Percentiles rank a stretch among this genome's conserved stretches.
phyloP scores from a whole-genome alignment of 2,113 vertebrate genomes.

The Todiramphus saurophagus region DNA sequence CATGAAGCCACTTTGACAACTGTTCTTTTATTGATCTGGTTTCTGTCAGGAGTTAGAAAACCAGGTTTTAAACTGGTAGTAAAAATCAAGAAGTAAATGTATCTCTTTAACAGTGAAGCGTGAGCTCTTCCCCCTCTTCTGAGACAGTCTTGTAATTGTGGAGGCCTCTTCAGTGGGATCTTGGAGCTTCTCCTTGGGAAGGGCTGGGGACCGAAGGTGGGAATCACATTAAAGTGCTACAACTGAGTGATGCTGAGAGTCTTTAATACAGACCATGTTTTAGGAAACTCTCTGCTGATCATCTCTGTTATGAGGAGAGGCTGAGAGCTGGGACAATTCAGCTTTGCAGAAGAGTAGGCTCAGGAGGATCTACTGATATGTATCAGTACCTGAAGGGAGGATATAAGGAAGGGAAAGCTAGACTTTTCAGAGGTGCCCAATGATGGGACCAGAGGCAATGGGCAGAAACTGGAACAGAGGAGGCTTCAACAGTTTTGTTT shows the following conservation, averaged over 20 bases:
- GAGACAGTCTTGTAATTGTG: neutral
- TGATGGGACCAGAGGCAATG: neutral
- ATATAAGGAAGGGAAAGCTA: neutral
- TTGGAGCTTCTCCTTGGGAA: neutral
- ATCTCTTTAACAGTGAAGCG: neutral
- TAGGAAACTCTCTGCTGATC: neutral
- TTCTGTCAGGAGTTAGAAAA: neutral
- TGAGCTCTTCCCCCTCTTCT: neutral
- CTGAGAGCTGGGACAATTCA: neutral
- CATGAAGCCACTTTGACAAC: accelerated
- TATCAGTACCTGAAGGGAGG: neutral
- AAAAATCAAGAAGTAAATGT: neutral
- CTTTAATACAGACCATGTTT: accelerated
- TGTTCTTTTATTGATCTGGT: accelerated
- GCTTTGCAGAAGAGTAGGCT: neutral
- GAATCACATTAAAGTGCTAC: accelerated
- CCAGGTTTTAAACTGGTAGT: accelerated
- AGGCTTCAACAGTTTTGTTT: accelerated
- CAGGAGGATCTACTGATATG: accelerated
- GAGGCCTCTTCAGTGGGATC: neutral
- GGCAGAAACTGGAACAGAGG: neutral
- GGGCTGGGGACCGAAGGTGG: accelerated
- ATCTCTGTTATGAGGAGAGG: accelerated
- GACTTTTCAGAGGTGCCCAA: neutral
- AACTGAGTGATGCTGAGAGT: neutral